Evolutionary conservation across 2,113 vertebrate genomes (phyloP), one percentile per base, ranked within the genome.

Genomic region (Epinephelus moara): DNA sequence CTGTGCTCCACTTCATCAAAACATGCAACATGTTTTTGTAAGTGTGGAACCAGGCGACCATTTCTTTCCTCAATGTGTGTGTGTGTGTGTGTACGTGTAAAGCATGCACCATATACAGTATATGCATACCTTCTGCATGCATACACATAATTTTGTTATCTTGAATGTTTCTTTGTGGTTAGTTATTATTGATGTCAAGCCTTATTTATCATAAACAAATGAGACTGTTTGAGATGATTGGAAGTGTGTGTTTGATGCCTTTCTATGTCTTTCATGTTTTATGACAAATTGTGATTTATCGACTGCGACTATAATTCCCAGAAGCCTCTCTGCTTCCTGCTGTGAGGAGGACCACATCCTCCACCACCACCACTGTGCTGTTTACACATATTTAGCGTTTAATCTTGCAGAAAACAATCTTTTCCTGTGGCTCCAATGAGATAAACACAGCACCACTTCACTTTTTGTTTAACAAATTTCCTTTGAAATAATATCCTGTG

Each of bases 1-100:
- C 77, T 86, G 80, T 80, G 85, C 72, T 72, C 64, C 42, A 72
- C 56, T 80, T 87, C 10, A 60, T 59, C 49, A 70, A 74, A 90
- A 81, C 76, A 76, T 5, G 4, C 72, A 17, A 2, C 76, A 15
- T 17, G 8, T 6, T 66, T 27, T 49, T 50, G 6, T 67, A n/a
- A 25, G 23, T 53, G 0, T 27, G 17, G 2, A 6, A 42, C n/a
- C 23, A 66, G 30, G 15, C 69, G 47, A 55, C 59, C 21, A 45
- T 45, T 45, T 12, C 42, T 45, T 8, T 9, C 42, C 42, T 45
- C 9, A 37, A 37, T 37, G 33, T 30, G 27, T 30, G 27, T 30
- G 27, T 30, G 27, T 30, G 6, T 40, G 40, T 40, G 6, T 40
- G 9, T 40, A 27, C 27, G 40, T 42, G 40, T 42, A 42, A 40